Percentiles rank a stretch among this genome's conserved stretches.
Conservation (phyloP, 2,888 invertebrate species). For the Trissoscelio sp. region DNA sequence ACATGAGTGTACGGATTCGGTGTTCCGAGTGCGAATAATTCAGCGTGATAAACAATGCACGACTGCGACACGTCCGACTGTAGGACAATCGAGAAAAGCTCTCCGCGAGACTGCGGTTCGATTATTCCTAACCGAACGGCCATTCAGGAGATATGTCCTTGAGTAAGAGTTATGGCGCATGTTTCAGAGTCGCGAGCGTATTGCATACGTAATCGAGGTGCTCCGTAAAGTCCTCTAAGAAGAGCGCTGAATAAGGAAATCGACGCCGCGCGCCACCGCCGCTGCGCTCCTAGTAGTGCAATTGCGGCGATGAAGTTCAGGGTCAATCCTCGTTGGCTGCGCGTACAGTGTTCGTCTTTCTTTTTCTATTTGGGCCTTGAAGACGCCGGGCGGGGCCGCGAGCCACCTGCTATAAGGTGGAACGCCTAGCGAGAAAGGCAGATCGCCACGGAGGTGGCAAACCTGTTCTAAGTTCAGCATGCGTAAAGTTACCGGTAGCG, state of each 20-base stretch:
- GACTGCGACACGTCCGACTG: slow-evolving; percentile 44
- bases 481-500: slow-evolving; percentile 56
- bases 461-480: slow-evolving; percentile 50
- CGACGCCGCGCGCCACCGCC: slow-evolving; percentile 67
- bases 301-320: slow-evolving; percentile 79
- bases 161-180: slow-evolving; percentile 75
- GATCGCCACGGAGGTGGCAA: slow-evolving; percentile 49
- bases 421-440: slow-evolving; percentile 51
- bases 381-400: slow-evolving; percentile 71
- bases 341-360: slow-evolving; percentile 77
- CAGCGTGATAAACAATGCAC: slow-evolving; percentile 19
- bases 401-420: slow-evolving; percentile 62
- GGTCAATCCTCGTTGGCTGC: slow-evolving; percentile 77
- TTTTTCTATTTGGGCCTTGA: slow-evolving; percentile 81
- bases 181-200: slow-evolving; percentile 68
- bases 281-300: slow-evolving; percentile 66
- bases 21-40: not conserved
- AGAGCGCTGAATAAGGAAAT: slow-evolving; percentile 82
- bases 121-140: slow-evolving; percentile 57
- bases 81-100: slow-evolving; percentile 64
- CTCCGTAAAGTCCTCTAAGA: slow-evolving; percentile 74
- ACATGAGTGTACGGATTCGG: not conserved
- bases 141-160: slow-evolving; percentile 71
- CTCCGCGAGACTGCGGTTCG: slow-evolving; percentile 47
- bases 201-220: slow-evolving; percentile 75